phyloP scores from a whole-genome alignment of 1,140 invertebrate genomes.

The Pentalonia nigronervosa region DNA sequence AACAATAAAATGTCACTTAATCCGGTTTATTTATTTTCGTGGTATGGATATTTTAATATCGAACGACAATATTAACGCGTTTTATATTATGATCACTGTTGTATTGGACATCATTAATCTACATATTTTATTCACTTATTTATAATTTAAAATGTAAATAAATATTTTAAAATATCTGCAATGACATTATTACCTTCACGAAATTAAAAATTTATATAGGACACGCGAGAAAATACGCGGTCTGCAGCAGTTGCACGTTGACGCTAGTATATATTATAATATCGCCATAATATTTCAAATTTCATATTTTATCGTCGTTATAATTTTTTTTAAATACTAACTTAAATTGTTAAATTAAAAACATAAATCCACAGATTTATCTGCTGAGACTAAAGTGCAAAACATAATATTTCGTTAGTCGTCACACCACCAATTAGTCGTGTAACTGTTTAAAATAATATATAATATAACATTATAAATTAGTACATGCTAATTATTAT shows the following conservation, averaged over 20 bases:
- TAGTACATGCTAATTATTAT: not conserved
- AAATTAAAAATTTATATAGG: not conserved
- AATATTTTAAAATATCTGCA: not conserved
- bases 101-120: not conserved
- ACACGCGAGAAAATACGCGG: not conserved
- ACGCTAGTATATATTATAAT: not conserved
- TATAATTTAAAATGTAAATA: no score
- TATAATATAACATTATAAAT: not conserved
- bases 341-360: not conserved
- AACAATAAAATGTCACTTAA: not conserved
- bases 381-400: not conserved
- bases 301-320: not conserved
- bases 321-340: not conserved
- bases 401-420: not conserved
- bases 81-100: not conserved
- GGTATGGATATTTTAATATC: no score
- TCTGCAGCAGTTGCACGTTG: not conserved
- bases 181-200: not conserved
- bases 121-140: not conserved
- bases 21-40: not conserved
- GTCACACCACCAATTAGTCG: not conserved
- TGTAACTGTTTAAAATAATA: not conserved
- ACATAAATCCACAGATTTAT: not conserved
- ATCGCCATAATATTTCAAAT: not conserved
- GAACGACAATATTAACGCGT: not conserved